Percentiles rank a stretch among this genome's conserved stretches.
phyloP scores from a whole-genome alignment of 1,140 invertebrate genomes.

The Drosophila prosaltans region DNA sequence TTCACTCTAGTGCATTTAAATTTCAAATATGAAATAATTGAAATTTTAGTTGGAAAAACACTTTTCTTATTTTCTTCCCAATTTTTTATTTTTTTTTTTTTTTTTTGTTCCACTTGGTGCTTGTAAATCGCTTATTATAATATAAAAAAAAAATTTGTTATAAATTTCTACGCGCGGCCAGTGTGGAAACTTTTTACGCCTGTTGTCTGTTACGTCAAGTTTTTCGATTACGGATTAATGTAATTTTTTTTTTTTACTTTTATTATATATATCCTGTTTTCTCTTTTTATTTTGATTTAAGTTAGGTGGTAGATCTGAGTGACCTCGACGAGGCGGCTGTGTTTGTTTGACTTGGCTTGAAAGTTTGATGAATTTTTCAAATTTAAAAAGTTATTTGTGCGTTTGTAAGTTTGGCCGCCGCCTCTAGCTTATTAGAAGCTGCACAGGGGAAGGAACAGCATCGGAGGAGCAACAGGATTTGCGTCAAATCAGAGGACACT shows the following conservation, averaged over 20 bases:
- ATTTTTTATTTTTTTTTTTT: background rate
- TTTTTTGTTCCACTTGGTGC: constrained; percentile 22
- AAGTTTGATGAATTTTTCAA: constrained; percentile 82
- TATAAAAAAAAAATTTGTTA: constrained; percentile 42
- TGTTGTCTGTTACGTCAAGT: constrained; percentile 61
- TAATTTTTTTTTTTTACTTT: constrained; percentile 70
- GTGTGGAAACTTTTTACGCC: constrained; percentile 55
- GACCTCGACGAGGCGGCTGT: constrained; percentile 22
- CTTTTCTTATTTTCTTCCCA: constrained; percentile 36
- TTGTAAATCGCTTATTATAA: constrained; percentile 80
- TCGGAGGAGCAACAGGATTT: background rate
- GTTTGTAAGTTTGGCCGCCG: constrained; percentile 64
- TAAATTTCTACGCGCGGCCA: constrained; percentile 56
- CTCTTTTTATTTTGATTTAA: constrained; percentile 41
- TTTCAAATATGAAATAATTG: constrained; percentile 78
- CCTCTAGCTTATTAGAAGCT: constrained; percentile 55
- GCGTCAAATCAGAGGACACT: constrained; percentile 33
- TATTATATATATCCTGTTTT: constrained; percentile 29
- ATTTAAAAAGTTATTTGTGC: constrained; percentile 81
- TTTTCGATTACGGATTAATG: constrained; percentile 82
- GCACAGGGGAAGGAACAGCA: constrained; percentile 18
- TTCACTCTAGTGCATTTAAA: constrained; percentile 62
- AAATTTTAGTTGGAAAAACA: constrained; percentile 79
- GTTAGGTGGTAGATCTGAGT: constrained; percentile 10
- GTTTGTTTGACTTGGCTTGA: constrained; percentile 71